Evolutionary conservation across 2,888 invertebrate genomes (phyloP).

Genomic region (Protonemura montana): DNA sequence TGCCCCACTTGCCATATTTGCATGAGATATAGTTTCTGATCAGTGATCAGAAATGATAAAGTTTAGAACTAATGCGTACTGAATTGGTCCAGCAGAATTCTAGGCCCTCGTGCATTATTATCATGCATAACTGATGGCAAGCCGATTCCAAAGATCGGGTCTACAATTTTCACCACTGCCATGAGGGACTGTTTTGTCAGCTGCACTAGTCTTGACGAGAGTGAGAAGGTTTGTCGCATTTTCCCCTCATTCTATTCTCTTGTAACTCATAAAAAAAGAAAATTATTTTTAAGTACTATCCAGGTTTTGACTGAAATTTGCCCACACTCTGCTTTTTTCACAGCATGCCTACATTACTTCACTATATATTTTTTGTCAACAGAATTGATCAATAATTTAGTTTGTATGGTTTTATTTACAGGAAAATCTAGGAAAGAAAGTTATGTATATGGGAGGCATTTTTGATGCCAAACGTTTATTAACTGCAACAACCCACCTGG

Average conservation of each 20-base stretch:
- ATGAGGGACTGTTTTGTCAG: constrained; percentile 78
- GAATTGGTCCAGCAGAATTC: constrained; percentile 66
- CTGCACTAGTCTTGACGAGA: constrained; percentile 63
- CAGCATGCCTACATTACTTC: no score
- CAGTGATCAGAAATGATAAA: no score
- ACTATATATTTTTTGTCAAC: no score
- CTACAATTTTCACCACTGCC: constrained; percentile 81
- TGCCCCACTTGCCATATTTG: no score
- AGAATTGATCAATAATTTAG: no score
- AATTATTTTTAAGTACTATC: no score
- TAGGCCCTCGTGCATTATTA: constrained; percentile 83
- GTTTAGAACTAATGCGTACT: background rate
- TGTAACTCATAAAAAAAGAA: no score
- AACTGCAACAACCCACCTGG: constrained; percentile 78
- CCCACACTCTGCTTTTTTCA: no score
- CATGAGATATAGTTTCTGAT: background rate
- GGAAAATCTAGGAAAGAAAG: constrained; percentile 68
- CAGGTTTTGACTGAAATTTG: no score
- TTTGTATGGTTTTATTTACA: constrained; percentile 54
- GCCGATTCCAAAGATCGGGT: constrained; percentile 76
- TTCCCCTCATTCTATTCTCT: no score
- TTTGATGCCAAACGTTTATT: constrained; percentile 59
- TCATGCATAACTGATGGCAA: constrained; percentile 75
- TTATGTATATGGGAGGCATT: constrained; percentile 69
- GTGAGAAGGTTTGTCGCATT: constrained; percentile 39